phyloP scores from a whole-genome alignment of 2,888 invertebrate genomes.

The Microctonus aethiopoides region DNA sequence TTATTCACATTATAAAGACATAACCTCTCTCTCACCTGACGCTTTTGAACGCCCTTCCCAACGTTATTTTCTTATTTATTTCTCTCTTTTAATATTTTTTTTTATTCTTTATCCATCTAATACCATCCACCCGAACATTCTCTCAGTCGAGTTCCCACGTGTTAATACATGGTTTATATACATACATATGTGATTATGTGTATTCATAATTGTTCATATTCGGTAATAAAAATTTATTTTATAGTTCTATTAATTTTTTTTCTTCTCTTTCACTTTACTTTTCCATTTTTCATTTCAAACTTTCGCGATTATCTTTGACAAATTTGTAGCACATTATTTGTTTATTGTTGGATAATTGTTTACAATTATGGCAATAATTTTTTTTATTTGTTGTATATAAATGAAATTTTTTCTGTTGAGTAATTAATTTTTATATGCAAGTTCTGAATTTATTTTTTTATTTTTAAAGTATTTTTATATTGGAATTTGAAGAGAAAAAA shows the following conservation, averaged over 20 bases:
- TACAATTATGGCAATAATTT: slow-evolving; percentile 1
- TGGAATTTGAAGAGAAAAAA: neutral
- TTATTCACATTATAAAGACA: neutral
- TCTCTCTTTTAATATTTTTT: neutral
- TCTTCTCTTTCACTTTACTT: neutral
- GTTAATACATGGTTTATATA: neutral
- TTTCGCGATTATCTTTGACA: slow-evolving; percentile 8
- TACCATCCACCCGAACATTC: neutral
- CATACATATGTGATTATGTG: neutral
- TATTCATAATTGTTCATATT: slow-evolving; percentile 33
- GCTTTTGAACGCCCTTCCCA: slow-evolving; percentile 38
- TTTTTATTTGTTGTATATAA: neutral
- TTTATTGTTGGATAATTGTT: neutral
- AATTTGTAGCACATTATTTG: neutral
- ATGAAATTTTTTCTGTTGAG: too few species aligned
- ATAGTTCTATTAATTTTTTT: neutral
- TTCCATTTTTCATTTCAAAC: neutral
- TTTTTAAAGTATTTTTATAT: neutral
- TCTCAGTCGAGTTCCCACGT: slow-evolving; percentile 23
- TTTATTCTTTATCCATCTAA: slow-evolving; percentile 12
- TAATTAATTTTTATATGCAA: too few species aligned
- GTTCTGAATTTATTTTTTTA: neutral
- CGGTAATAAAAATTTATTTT: slow-evolving; percentile 14
- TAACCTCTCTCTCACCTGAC: neutral
- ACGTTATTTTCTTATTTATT: slow-evolving; percentile 9